phyloP scores from a whole-genome alignment of 2,888 invertebrate species.

The Teinopalpus imperialis region DNA sequence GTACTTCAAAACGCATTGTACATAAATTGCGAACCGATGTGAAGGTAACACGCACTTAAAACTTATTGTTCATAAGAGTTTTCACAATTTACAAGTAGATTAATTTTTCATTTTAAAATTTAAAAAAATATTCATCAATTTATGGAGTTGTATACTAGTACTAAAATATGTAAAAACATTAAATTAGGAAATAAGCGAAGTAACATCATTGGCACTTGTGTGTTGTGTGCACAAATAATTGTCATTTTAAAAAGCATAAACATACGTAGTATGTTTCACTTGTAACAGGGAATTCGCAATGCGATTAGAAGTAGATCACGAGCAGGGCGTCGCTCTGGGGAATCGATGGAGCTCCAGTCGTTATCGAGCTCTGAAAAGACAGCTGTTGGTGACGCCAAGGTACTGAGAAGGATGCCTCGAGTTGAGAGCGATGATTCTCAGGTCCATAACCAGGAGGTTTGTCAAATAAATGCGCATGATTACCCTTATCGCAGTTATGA shows the following conservation, averaged over 20 bases:
- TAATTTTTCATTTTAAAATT: no score
- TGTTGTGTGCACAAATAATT: no score
- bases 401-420: slow-evolving; percentile 87
- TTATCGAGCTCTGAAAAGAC: slow-evolving; percentile 61
- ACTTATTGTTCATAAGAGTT: background rate
- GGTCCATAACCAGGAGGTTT: slow-evolving; percentile 57
- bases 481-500: slow-evolving; percentile 1
- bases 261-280: no score
- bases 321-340: slow-evolving; percentile 80
- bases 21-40: slow-evolving; percentile 93
- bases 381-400: slow-evolving; percentile 67
- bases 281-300: slow-evolving; percentile 79
- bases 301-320: slow-evolving; percentile 81
- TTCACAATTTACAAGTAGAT: no score
- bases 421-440: slow-evolving; percentile 88
- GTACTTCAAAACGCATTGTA: slow-evolving; percentile 88
- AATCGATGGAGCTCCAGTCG: slow-evolving; percentile 83
- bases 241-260: no score
- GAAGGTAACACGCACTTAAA: slow-evolving; percentile 76
- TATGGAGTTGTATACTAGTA: no score
- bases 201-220: no score
- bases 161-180: no score
- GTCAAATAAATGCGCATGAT: slow-evolving; percentile 16
- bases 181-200: no score
- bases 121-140: no score